phyloP scores from a whole-genome alignment of 2,888 invertebrate species.

The Monoplex corrugatus region DNA sequence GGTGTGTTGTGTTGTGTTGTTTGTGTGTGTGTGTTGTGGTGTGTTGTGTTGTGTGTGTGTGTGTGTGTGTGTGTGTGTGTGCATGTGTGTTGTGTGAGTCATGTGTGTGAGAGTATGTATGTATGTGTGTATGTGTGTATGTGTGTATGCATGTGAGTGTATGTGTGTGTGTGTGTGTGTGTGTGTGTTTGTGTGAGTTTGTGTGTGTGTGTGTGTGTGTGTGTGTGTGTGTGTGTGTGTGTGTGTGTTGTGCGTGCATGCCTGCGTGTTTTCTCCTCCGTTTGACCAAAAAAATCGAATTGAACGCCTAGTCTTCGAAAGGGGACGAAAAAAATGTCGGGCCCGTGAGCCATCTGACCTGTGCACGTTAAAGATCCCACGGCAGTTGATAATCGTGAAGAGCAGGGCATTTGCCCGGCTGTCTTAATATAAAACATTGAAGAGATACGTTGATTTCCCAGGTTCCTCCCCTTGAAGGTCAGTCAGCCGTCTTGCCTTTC shows the following conservation, averaged over 20 bases:
- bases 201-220: background rate
- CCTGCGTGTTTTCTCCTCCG: background rate
- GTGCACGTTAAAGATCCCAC: too few species aligned
- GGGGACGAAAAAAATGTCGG: too few species aligned
- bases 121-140: background rate
- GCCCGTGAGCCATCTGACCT: too few species aligned
- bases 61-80: background rate
- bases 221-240: background rate
- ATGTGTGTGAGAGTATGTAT: background rate
- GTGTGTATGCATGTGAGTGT: background rate
- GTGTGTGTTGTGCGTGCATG: background rate
- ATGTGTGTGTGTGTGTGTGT: background rate
- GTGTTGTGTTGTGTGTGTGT: background rate
- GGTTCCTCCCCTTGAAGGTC: too few species aligned
- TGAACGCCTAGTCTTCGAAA: too few species aligned
- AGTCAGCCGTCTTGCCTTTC: too few species aligned
- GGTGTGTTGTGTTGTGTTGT: background rate
- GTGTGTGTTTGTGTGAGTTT: background rate
- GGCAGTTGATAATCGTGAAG: too few species aligned
- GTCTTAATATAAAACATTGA: too few species aligned
- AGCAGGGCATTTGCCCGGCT: too few species aligned
- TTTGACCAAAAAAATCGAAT: too few species aligned
- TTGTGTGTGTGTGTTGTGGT: background rate
- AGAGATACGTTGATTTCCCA: too few species aligned
- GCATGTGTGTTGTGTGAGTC: background rate